phyloP scores from a whole-genome alignment of 2,888 invertebrate genomes.

The Hypena proboscidalis region DNA sequence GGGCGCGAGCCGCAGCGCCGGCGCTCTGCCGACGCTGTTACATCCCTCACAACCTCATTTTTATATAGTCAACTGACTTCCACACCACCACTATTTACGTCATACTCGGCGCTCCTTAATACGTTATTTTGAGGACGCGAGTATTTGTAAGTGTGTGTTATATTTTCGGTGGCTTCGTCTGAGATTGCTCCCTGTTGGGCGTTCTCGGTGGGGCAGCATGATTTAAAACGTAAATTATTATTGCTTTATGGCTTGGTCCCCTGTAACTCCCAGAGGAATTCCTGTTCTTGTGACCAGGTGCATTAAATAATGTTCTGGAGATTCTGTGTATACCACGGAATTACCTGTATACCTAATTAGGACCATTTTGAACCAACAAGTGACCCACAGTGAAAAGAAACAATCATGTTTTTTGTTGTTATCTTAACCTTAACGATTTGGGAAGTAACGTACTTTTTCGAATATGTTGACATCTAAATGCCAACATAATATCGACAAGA shows the following conservation, averaged over 20 bases:
- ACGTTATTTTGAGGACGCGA: conserved; percentile 78
- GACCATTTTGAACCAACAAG: too few relatives aligned
- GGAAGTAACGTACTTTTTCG: too few relatives aligned
- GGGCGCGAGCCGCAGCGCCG: conserved; percentile 75
- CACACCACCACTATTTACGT: conserved; percentile 82
- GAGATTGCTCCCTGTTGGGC: conserved; percentile 65
- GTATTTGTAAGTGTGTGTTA: conserved; percentile 73
- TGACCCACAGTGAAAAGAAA: too few relatives aligned
- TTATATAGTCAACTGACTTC: conserved; percentile 85
- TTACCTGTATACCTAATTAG: too few relatives aligned
- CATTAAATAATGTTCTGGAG: too few relatives aligned
- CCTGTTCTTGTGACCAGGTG: too few relatives aligned
- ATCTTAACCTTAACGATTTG: too few relatives aligned
- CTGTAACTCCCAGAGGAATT: conserved; percentile 15
- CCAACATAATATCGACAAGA: too few relatives aligned
- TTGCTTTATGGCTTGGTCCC: conserved; percentile 36
- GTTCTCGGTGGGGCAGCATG: conserved; percentile 52
- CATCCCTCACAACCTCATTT: conserved; percentile 79
- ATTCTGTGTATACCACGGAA: too few relatives aligned
- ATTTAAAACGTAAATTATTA: conserved; percentile 63
- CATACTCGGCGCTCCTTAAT: conserved; percentile 80
- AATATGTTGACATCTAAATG: too few relatives aligned
- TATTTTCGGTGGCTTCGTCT: conserved; percentile 61
- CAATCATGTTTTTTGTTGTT: too few relatives aligned
- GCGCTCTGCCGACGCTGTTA: conserved; percentile 72